Evolutionary conservation across 2,888 invertebrate genomes (phyloP), one percentile per base, ranked within the genome.

Genomic region (Apamea anceps): DNA sequence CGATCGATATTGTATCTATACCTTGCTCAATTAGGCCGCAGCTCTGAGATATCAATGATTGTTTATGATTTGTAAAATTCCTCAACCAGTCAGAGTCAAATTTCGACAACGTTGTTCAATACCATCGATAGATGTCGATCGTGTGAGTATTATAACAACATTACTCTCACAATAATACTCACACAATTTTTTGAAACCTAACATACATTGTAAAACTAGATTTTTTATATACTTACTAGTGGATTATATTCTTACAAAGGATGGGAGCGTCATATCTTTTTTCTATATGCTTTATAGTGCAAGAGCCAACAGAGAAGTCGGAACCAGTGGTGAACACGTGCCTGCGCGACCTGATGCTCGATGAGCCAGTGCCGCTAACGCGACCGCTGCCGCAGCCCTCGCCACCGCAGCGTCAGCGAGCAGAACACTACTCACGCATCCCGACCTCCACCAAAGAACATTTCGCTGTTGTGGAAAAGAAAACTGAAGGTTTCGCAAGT

Each of bases 361-460:
- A 91, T n/a, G 93, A 90, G 51, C 85, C 90, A 37, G 82, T 88
- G 77, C 78, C 89, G 77, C 75, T 83, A 51, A 57, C 90, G 67
- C 92, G 93, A 71, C 84, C 90, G 77, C 84, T 81, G 57, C 94
- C 95, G 85, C 94, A 93, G 88, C 94, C 95, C 21, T 94, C 95
- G 77, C 94, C 95, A 68, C 95, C 95, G 85, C 95, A 95, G 86
- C 94, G 95, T 1, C 95, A 94, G 72, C 94, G 95, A 4, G 82
- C 93, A 15, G 96, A 95, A 54, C 87, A 90, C 81, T 92, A 91
- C 90, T 96, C 96, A 3, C 92, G 95, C 57, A 96, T 96, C 86
- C 96, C 96, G 63, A 95, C 95, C 71, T 92, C 94, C 73, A 94
- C 93, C 54, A 95, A 95, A 82, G 95, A 95, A 84, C 93, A 94